Conservation (phyloP, 2,888 invertebrate species). For the Drosophila mimica region DNA sequence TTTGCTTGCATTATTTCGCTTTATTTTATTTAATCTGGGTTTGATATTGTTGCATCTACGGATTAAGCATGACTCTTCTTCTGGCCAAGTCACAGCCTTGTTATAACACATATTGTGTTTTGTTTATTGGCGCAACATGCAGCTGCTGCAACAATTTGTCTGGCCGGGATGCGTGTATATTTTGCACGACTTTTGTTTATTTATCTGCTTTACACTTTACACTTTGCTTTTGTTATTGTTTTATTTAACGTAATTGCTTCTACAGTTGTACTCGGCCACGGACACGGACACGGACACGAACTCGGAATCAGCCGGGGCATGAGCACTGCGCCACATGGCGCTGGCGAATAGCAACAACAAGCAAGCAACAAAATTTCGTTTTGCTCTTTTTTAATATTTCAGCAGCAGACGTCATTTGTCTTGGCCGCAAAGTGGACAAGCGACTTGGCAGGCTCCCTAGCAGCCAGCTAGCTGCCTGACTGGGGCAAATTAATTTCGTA, state of each 20-base stretch:
- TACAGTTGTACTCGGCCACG: slow-evolving; percentile 51
- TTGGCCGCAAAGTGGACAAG: slow-evolving; percentile 74
- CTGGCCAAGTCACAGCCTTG: slow-evolving; percentile 11
- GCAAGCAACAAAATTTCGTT: slow-evolving; percentile 43
- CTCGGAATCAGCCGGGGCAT: neutral
- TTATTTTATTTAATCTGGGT: slow-evolving; percentile 73
- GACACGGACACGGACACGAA: slow-evolving; percentile 19
- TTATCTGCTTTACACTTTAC: slow-evolving; percentile 58
- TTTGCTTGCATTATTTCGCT: slow-evolving; percentile 53
- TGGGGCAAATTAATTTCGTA: slow-evolving; percentile 76
- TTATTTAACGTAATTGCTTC: slow-evolving; percentile 78
- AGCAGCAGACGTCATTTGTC: slow-evolving; percentile 78
- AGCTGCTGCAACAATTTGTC: slow-evolving; percentile 79
- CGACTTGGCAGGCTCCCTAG: slow-evolving; percentile 49
- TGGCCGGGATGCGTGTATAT: slow-evolving; percentile 56
- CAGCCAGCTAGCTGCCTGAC: slow-evolving; percentile 39
- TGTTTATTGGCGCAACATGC: slow-evolving; percentile 79
- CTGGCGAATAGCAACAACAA: slow-evolving; percentile 19
- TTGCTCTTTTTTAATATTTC: slow-evolving; percentile 74
- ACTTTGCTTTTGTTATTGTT: slow-evolving; percentile 66
- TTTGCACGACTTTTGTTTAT: slow-evolving; percentile 66
- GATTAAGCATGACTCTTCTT: slow-evolving; percentile 12
- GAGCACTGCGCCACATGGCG: slow-evolving; percentile 53
- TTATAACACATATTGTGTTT: slow-evolving; percentile 31
- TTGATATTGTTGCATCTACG: slow-evolving; percentile 66